Base-by-base conservation (phyloP, 1,140 invertebrate genomes). In the Apocrypta bakeri region DNA sequence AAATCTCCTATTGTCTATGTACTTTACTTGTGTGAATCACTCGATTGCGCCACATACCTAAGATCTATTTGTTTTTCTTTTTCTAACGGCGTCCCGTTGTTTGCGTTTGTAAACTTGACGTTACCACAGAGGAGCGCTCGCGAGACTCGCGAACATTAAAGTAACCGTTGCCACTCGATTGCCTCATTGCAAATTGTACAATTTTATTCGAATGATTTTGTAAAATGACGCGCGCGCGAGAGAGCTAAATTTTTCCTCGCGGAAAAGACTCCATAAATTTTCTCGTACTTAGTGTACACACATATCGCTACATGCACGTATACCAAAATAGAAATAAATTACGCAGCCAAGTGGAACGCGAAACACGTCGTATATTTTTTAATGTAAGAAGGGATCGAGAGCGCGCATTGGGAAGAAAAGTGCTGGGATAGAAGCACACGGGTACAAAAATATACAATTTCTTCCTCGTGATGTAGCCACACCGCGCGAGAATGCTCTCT, bases 351-450 rank as follows among this genome's bases (percentile, higher is more conserved):
- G 48, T 56, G 48, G 17, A 56, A 56, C 48, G 48, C 48, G 21
- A 80, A 63, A 76, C 31, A 27, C 31, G 31, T 79, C 27, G 31
- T 33, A 72, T 72, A 72, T 61, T 79, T 79, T 73, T 42, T 33
- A 72, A 79, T 37, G 37, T 56, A 81, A 74, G 61, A 75, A 74
- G 68, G 68, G 71, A 74, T 64, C 78, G 69, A 85, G 83, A 84
- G 33, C 33, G 72, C 42, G 68, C 81, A 85, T 74, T 80, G 82
- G 74, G 85, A 87, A 85, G 86, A 87, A 11, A 63, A 85, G 85
- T 63, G 40, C 73, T 71, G 82, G 37, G 29, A 33, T 64, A 33
- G 8, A 31, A 12, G n/a, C 33, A 42, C 40, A 17, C 1, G 12
- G 64, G 21, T 24, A 66, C n/a, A 48, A 61, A 82, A 82, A 82